These are phyloP conservation scores for Lymantria monacha DNA, from an alignment of 2,888 invertebrate species.

Conservation along the genomic window DNA sequence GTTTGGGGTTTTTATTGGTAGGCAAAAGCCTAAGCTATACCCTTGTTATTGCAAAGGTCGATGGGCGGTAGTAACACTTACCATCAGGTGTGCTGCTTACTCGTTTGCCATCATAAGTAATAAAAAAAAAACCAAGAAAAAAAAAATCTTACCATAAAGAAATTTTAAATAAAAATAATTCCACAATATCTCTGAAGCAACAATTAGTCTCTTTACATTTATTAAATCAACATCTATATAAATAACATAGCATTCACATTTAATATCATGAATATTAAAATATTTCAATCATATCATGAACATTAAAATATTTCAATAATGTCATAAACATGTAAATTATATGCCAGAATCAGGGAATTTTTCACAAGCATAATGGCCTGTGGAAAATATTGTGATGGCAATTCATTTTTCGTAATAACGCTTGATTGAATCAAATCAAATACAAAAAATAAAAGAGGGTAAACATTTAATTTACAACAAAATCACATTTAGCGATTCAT, in stretches of 20 bases:
- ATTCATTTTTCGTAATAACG: constrained; percentile 10
- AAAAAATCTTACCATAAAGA: too few relatives aligned
- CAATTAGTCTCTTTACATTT: too few relatives aligned
- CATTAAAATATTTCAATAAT: background rate
- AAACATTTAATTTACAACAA: constrained; percentile 7
- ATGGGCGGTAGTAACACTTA: too few relatives aligned
- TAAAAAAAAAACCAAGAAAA: too few relatives aligned
- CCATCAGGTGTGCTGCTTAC: too few relatives aligned
- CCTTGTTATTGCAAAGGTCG: too few relatives aligned
- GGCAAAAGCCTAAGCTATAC: too few relatives aligned
- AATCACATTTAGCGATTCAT: constrained; percentile 6
- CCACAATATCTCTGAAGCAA: too few relatives aligned
- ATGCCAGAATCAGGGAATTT: constrained; percentile 7
- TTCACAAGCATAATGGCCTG: constrained; percentile 15
- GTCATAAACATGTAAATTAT: background rate
- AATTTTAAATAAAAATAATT: too few relatives aligned
- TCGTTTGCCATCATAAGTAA: too few relatives aligned
- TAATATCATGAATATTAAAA: background rate
- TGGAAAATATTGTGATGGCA: constrained; percentile 10
- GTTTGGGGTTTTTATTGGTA: too few relatives aligned
- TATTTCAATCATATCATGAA: background rate
- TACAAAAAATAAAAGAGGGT: constrained; percentile 3
- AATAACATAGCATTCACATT: background rate
- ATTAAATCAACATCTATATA: background rate
- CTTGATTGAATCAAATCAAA: constrained; percentile 13